Conservation (phyloP, 1,140 invertebrate species). For the Lepidurus arcticus region DNA sequence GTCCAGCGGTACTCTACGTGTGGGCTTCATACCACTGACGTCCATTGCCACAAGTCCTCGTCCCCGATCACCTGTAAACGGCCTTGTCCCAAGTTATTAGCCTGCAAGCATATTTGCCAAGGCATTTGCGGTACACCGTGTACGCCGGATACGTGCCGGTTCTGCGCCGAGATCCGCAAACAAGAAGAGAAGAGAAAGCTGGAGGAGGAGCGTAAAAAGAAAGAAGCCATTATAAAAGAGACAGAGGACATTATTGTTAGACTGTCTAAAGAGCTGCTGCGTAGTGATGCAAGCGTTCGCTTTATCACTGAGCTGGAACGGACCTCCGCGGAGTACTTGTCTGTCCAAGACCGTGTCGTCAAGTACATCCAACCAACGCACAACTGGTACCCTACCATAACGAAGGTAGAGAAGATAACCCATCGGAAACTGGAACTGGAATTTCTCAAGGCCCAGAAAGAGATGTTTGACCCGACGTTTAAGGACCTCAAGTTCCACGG, state of each 20-base stretch:
- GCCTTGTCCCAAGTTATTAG: not conserved
- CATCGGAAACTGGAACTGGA: not conserved
- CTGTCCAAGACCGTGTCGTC: constrained; percentile 26
- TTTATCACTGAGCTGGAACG: not conserved
- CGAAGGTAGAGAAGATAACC: constrained; percentile 23
- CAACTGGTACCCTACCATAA: constrained; percentile 29
- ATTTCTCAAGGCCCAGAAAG: not conserved
- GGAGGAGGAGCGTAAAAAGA: not conserved
- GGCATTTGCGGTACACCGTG: constrained; percentile 23
- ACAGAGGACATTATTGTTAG: not conserved
- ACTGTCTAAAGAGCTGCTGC: not conserved
- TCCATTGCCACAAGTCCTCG: not conserved
- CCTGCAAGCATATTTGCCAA: constrained; percentile 1
- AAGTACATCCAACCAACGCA: constrained; percentile 33
- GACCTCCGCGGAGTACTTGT: constrained; percentile 29
- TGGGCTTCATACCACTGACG: not conserved
- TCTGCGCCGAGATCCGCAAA: not conserved
- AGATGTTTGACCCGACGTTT: constrained; percentile 24
- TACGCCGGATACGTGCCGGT: not conserved
- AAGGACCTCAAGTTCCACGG: constrained; percentile 30
- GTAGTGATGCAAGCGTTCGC: not conserved
- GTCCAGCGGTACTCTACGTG: not conserved
- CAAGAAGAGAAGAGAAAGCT: constrained; percentile 22
- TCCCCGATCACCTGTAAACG: not conserved
- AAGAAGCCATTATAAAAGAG: constrained; percentile 9